Percentiles rank a stretch among this genome's conserved stretches.
phyloP scores from a whole-genome alignment of 2,797 vertebrate genomes.

The Ficedula albicollis region DNA sequence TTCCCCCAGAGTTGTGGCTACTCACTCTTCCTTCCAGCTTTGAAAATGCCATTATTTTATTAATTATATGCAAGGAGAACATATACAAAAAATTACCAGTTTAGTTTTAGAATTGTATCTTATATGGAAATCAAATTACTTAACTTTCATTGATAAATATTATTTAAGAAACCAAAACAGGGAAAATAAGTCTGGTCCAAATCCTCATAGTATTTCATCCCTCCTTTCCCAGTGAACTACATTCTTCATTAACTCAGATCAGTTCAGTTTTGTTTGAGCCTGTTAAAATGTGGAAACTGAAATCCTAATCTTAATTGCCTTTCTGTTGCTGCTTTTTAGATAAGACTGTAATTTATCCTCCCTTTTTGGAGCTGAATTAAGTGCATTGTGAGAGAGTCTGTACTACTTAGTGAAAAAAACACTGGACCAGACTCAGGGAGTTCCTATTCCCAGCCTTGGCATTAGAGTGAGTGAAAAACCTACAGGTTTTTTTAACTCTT shows the following conservation, averaged over 20 bases:
- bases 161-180: neutral
- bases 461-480: neutral
- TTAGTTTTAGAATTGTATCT: neutral
- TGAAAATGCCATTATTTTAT: neutral
- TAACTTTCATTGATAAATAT: neutral
- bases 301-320: constrained; percentile 35
- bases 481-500: neutral
- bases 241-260: neutral
- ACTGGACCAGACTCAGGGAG: neutral
- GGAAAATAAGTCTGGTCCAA: neutral
- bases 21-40: neutral
- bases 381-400: neutral
- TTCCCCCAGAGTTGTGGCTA: neutral
- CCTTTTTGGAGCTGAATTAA: neutral
- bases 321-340: constrained; percentile 24
- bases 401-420: neutral
- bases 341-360: constrained; percentile 32
- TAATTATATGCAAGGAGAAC: neutral
- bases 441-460: neutral
- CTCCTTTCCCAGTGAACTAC: neutral
- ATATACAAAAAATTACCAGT: neutral
- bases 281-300: neutral
- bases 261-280: neutral
- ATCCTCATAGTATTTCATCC: neutral
- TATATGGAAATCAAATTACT: neutral